Percentiles rank a stretch among this genome's conserved stretches.
These are phyloP conservation scores for Drosophila azteca DNA, from an alignment of 1,140 invertebrate genomes.

Conservation along the genomic window DNA sequence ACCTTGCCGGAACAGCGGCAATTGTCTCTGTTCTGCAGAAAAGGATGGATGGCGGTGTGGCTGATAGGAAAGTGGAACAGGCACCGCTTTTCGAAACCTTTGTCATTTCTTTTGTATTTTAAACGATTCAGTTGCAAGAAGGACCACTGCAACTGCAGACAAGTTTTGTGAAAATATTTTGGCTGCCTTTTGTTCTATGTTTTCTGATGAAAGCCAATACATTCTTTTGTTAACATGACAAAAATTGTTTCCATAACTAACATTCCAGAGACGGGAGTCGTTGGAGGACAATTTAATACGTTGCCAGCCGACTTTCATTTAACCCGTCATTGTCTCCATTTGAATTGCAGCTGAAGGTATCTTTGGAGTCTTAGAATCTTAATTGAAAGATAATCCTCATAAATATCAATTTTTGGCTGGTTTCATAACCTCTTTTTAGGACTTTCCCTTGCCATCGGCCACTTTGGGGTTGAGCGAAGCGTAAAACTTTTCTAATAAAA, in stretches of 20 bases:
- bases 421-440: conserved; percentile 4
- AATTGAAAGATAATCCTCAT: conserved; percentile 56
- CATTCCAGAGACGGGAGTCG: conserved; percentile 13
- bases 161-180: conserved; percentile 60
- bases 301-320: conserved; percentile 19
- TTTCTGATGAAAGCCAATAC: conserved; percentile 21
- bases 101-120: conserved; percentile 60
- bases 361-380: conserved; percentile 1
- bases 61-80: neutral
- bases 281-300: conserved; percentile 1
- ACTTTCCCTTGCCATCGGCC: conserved; percentile 8
- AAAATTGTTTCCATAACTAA: conserved; percentile 45
- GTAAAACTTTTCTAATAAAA: conserved; percentile 67
- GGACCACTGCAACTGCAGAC: conserved; percentile 30
- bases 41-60: too few species aligned
- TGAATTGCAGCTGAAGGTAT: conserved; percentile 14
- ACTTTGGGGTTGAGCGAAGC: conserved; percentile 13
- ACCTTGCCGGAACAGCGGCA: conserved; percentile 37
- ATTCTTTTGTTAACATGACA: conserved; percentile 47
- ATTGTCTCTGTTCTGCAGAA: conserved; percentile 55
- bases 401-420: conserved; percentile 18
- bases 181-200: conserved; percentile 20
- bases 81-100: conserved; percentile 26
- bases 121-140: conserved; percentile 46
- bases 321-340: neutral